Evolutionary conservation across 2,888 invertebrate genomes (phyloP), one percentile per base, ranked within the genome.

Genomic region (Folsomia candida): DNA sequence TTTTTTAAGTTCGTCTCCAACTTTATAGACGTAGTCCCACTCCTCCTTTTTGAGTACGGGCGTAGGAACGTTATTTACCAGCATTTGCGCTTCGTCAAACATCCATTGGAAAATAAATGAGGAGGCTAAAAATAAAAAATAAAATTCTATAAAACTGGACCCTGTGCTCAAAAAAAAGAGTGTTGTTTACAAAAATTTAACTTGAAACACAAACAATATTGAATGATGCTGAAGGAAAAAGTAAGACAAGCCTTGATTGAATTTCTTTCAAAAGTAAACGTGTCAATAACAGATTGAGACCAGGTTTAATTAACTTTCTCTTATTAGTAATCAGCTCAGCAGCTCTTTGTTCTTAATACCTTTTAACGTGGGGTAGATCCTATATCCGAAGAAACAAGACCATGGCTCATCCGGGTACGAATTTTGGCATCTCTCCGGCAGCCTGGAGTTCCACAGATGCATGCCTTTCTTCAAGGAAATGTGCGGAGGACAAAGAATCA

Each of bases 91-190:
- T 82, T 95, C 94, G 83, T 97, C 96, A 83, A 94, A 96, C 64
- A 96, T 86, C 89, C 94, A 95, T 87, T 96, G 96, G 82, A 96
- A 93, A 26, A 97, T 90, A 83, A 96, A 97, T 27, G 96, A 86
- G 0, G 95, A 94, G 65, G 92, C 95, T 89, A 83, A 57, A 80
- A 73, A 83, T 82, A 68, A 71, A 66, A 58, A 54, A 51, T 73
- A 65, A 67, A 70, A n/a, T n/a, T n/a, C n/a, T n/a, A n/a, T n/a
- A n/a, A n/a, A n/a, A n/a, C n/a, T n/a, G n/a, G n/a, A n/a, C n/a
- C n/a, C n/a, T n/a, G n/a, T n/a, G n/a, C n/a, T n/a, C n/a, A n/a
- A n/a, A n/a, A n/a, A n/a, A n/a, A n/a, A n/a, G n/a, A n/a, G n/a
- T n/a, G n/a, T n/a, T n/a, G n/a, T n/a, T n/a, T n/a, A n/a, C n/a